phyloP scores from a whole-genome alignment of 2,113 vertebrate genomes.

The Porphyrio hochstetteri region DNA sequence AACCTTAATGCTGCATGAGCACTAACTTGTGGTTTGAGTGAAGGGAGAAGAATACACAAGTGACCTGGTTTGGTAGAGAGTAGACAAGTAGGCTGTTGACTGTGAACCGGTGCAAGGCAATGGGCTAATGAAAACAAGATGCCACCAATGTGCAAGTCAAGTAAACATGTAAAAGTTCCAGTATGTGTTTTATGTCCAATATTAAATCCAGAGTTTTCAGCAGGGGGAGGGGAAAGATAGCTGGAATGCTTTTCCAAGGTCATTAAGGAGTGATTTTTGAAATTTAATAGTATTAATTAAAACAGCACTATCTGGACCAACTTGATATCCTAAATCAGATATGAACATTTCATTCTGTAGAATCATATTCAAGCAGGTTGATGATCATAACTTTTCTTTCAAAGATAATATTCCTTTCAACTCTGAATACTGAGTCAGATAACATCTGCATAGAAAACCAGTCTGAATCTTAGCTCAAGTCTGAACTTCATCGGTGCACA shows the following conservation, averaged over 20 bases:
- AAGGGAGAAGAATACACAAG: neutral
- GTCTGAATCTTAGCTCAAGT: neutral
- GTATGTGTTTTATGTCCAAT: neutral
- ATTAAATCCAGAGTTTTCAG: neutral
- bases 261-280: constrained; percentile 73
- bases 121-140: neutral
- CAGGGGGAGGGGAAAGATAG: neutral
- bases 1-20: neutral
- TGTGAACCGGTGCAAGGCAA: neutral
- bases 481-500: neutral
- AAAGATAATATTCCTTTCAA: neutral
- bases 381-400: neutral
- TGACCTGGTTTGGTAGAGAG: neutral
- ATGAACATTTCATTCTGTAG: neutral
- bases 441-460: neutral
- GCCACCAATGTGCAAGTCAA: neutral
- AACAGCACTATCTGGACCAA: neutral
- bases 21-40: neutral
- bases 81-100: neutral
- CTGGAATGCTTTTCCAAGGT: neutral
- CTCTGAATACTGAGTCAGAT: neutral
- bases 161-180: neutral
- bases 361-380: neutral
- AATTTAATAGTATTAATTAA: constrained; percentile 61
- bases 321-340: neutral